Evolutionary conservation across 2,888 invertebrate species (phyloP).

Genomic region (Caenorhabditis sp.): DNA sequence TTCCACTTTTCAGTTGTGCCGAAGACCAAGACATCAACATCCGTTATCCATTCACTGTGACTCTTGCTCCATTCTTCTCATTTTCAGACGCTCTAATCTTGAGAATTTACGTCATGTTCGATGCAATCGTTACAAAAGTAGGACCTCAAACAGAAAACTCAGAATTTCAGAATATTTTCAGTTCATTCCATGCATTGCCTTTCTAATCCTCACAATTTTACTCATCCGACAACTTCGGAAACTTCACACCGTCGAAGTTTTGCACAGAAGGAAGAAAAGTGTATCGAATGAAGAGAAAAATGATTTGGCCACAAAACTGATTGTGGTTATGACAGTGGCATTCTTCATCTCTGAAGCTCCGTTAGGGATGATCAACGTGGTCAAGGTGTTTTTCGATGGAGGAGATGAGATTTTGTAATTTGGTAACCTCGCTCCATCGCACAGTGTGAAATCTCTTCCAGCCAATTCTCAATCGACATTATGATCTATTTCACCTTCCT

Average conservation of each 20-base stretch:
- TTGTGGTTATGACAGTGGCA: constrained; percentile 43
- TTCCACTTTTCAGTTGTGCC: constrained; percentile 28
- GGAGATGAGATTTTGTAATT: constrained; percentile 17
- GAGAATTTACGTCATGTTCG: constrained; percentile 28
- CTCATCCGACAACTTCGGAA: constrained; percentile 23
- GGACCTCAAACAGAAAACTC: background rate
- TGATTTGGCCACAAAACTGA: constrained; percentile 33
- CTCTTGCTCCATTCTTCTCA: constrained; percentile 1
- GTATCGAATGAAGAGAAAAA: constrained; percentile 7
- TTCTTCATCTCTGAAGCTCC: constrained; percentile 46
- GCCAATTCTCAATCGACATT: constrained; percentile 17
- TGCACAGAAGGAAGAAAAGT: constrained; percentile 10
- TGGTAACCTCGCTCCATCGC: background rate
- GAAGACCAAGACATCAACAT: constrained; percentile 29
- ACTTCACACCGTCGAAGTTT: background rate
- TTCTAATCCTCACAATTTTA: constrained; percentile 14
- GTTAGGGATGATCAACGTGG: constrained; percentile 28
- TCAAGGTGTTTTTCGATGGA: constrained; percentile 13
- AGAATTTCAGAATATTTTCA: background rate
- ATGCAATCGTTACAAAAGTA: constrained; percentile 33
- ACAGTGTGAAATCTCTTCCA: background rate
- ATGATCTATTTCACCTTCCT: constrained; percentile 10
- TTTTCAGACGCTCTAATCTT: constrained; percentile 2
- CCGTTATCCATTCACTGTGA: constrained; percentile 9
- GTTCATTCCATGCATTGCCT: constrained; percentile 38